Evolutionary conservation across 1,140 invertebrate species (phyloP), one percentile per base, ranked within the genome.

Genomic region (Trichogramma pretiosum): DNA sequence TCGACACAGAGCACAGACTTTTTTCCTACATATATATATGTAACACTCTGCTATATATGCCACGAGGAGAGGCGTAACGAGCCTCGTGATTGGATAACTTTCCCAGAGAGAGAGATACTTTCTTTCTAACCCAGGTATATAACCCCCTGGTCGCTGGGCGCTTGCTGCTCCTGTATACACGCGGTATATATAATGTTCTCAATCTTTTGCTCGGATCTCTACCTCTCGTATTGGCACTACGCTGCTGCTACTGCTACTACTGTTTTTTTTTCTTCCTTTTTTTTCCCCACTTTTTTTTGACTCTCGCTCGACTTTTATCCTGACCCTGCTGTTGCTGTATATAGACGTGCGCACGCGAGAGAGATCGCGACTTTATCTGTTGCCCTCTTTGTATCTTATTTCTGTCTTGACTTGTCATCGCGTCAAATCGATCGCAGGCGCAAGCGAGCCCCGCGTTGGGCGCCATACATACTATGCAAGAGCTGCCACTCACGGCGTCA

Each of bases 51-150:
- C 64, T 70, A 69, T 70, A 66, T 69, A 66, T 56, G 56, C 53
- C n/a, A n/a, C n/a, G n/a, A 35, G 53, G 56, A 46, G 51, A 65
- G 60, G 62, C 65, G 59, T 69, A 69, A 69, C 68, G 65, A 68
- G 61, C 57, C 66, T 58, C 52, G 58, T 63, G 67, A 72, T 72
- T 68, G 67, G 67, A 70, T 71, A 70, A 72, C 57, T 70, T 71
- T 70, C 54, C 61, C 54, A 55, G 59, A 62, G 57, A 58, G 33
- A 16, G 56, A 64, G n/a, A n/a, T n/a, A 62, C 49, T 60, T 58
- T 35, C 38, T 14, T 45, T 51, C 56, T 48, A 39, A 33, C 16
- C 41, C 34, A n/a, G n/a, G n/a, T n/a, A n/a, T n/a, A n/a, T n/a
- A n/a, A n/a, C n/a, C n/a, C n/a, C n/a, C n/a, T n/a, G n/a, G n/a